These are phyloP conservation scores for Zeugodacus cucurbitae DNA, from an alignment of 1,140 invertebrate species.

Conservation along the genomic window DNA sequence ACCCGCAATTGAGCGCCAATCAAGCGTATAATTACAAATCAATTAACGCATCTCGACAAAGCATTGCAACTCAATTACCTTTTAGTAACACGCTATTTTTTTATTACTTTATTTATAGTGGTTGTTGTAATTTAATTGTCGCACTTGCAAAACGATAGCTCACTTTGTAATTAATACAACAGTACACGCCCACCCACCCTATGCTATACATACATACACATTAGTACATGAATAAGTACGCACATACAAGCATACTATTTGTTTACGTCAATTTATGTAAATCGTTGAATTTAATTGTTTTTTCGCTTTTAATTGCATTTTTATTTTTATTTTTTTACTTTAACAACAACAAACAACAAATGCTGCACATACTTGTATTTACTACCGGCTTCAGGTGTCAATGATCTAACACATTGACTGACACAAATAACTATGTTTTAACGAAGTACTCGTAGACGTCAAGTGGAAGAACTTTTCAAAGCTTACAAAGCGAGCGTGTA, in stretches of 20 bases:
- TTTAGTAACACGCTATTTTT: too few species aligned
- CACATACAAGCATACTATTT: background rate
- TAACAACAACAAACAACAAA: background rate
- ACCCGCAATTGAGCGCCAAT: background rate
- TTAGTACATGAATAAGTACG: too few species aligned
- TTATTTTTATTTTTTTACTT: background rate
- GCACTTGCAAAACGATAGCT: background rate
- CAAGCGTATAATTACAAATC: constrained; percentile 28
- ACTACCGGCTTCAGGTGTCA: background rate
- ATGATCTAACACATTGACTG: background rate
- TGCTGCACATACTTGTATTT: background rate
- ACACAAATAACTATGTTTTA: background rate
- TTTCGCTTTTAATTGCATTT: background rate
- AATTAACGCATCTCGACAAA: constrained; percentile 15
- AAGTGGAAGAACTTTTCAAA: background rate
- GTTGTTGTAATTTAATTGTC: background rate
- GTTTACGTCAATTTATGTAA: background rate
- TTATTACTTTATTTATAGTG: background rate
- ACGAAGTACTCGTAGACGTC: background rate
- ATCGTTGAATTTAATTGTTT: background rate
- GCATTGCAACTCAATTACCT: constrained; percentile 10
- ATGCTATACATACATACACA: background rate
- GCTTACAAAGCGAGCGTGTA: background rate
- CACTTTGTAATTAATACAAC: background rate
- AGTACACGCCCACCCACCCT: background rate